These are phyloP conservation scores for Hemibagrus guttatus DNA, from an alignment of 2,797 vertebrate species.

Conservation along the genomic window DNA sequence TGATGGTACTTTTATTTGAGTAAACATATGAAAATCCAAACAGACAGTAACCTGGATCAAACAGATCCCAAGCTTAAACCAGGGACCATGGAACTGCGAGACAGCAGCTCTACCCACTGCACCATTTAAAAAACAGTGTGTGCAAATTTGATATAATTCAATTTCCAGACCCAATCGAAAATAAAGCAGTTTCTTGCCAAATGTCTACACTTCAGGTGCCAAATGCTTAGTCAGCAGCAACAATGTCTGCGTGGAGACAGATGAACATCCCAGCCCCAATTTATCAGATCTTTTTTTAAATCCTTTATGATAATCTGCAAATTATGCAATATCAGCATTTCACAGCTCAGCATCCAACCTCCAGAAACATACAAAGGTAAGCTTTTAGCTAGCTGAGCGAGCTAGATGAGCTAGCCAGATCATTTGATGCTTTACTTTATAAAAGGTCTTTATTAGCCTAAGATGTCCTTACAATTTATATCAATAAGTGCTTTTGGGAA, in stretches of 20 bases:
- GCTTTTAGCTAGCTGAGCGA: background rate
- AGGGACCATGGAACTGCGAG: background rate
- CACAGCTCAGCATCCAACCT: background rate
- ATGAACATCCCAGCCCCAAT: background rate
- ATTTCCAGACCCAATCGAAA: background rate
- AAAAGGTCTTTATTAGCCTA: background rate
- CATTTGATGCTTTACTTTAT: background rate
- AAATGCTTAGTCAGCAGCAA: conserved; percentile 13
- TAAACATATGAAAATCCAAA: background rate
- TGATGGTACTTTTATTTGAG: background rate
- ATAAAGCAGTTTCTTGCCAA: conserved; percentile 10
- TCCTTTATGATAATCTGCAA: conserved; percentile 12
- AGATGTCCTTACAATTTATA: background rate
- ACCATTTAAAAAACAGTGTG: background rate
- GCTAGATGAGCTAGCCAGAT: background rate
- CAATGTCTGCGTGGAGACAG: background rate
- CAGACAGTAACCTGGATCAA: background rate
- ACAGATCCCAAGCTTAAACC: background rate
- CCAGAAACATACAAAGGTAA: background rate
- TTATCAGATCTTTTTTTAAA: conserved; percentile 13
- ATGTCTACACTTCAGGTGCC: background rate
- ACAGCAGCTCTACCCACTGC: background rate
- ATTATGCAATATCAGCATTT: background rate
- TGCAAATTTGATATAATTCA: conserved; percentile 3
- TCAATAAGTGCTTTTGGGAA: too few species aligned